Percentiles rank a stretch among this genome's conserved stretches.
phyloP scores from a whole-genome alignment of 2,797 vertebrate genomes.

The Trachops cirrhosus region DNA sequence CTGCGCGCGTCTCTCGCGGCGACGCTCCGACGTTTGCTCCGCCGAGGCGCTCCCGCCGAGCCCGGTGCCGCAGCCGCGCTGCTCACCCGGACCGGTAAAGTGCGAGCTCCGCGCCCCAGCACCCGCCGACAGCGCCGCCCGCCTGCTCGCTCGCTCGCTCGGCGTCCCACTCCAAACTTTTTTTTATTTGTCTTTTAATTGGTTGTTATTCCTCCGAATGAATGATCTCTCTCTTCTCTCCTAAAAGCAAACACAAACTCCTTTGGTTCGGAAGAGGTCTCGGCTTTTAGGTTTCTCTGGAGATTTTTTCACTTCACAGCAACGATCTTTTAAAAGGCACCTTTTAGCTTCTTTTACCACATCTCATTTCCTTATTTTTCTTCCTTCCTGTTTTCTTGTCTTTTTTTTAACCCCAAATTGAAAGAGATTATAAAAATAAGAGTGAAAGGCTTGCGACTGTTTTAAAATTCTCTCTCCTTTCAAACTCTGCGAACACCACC shows the following conservation, averaged over 20 bases:
- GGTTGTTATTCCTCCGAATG: constrained; percentile 73
- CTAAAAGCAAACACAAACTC: constrained; percentile 70
- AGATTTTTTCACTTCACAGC: constrained; percentile 71
- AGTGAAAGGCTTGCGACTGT: constrained; percentile 77
- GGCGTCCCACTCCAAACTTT: constrained; percentile 75
- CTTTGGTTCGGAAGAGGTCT: constrained; percentile 69
- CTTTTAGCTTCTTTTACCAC: constrained; percentile 75
- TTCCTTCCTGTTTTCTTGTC: constrained; percentile 79
- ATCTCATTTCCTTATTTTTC: constrained; percentile 76
- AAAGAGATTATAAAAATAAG: constrained; percentile 74
- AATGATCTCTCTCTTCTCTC: constrained; percentile 68
- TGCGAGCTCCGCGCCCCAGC: constrained; percentile 43
- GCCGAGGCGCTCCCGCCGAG: constrained; percentile 58
- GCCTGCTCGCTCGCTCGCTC: not conserved
- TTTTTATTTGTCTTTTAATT: constrained; percentile 77
- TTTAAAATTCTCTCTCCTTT: constrained; percentile 57
- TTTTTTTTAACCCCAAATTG: constrained; percentile 64
- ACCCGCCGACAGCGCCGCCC: constrained; percentile 47
- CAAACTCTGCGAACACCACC: constrained; percentile 77
- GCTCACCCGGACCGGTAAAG: constrained; percentile 26
- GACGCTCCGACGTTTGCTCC: constrained; percentile 60
- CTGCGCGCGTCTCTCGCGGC: constrained; percentile 63
- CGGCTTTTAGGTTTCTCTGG: constrained; percentile 68
- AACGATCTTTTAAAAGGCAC: constrained; percentile 75
- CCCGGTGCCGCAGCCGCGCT: constrained; percentile 33